Evolutionary conservation across 2,797 vertebrate species (phyloP).

Genomic region (Acanthurus lineatus): DNA sequence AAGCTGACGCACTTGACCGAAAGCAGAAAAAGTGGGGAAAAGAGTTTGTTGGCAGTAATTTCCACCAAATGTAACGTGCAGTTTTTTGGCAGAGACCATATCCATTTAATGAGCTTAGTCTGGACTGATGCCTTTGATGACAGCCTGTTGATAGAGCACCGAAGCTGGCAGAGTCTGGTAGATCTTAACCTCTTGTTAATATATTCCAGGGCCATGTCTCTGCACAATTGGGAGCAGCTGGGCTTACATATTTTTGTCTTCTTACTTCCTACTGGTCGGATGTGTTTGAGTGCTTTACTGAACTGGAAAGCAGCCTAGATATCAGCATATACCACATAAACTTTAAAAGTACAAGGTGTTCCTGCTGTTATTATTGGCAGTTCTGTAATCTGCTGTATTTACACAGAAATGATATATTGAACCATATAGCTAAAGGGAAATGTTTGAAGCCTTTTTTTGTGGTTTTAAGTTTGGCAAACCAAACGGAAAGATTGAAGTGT

Average conservation of each 20-base stretch:
- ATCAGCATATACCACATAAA: slow-evolving; percentile 34
- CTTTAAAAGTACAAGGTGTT: slow-evolving; percentile 58
- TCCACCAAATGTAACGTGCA: slow-evolving; percentile 4
- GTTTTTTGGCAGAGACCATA: slow-evolving; percentile 16
- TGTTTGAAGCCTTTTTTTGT: slow-evolving; percentile 16
- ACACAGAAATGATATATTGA: slow-evolving; percentile 14
- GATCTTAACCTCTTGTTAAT: slow-evolving; percentile 57
- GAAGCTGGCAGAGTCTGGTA: slow-evolving; percentile 38
- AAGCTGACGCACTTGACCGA: slow-evolving; percentile 2
- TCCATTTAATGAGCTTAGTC: slow-evolving; percentile 20
- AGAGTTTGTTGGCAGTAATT: slow-evolving; percentile 8
- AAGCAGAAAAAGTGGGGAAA: neutral
- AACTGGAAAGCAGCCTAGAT: slow-evolving; percentile 48
- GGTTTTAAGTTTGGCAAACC: slow-evolving; percentile 50
- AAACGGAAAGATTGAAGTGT: slow-evolving; percentile 46
- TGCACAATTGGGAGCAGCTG: slow-evolving; percentile 74
- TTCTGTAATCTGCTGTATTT: slow-evolving; percentile 27
- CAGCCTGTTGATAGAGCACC: slow-evolving; percentile 38
- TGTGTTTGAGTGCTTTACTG: slow-evolving; percentile 40
- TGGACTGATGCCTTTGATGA: slow-evolving; percentile 33
- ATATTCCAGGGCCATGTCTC: slow-evolving; percentile 59
- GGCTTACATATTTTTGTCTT: slow-evolving; percentile 60
- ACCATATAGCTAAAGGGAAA: slow-evolving; percentile 1
- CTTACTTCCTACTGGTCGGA: slow-evolving; percentile 60
- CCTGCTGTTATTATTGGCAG: slow-evolving; percentile 20